phyloP scores from a whole-genome alignment of 2,888 invertebrate species.

The Drosophila prostipennis region DNA sequence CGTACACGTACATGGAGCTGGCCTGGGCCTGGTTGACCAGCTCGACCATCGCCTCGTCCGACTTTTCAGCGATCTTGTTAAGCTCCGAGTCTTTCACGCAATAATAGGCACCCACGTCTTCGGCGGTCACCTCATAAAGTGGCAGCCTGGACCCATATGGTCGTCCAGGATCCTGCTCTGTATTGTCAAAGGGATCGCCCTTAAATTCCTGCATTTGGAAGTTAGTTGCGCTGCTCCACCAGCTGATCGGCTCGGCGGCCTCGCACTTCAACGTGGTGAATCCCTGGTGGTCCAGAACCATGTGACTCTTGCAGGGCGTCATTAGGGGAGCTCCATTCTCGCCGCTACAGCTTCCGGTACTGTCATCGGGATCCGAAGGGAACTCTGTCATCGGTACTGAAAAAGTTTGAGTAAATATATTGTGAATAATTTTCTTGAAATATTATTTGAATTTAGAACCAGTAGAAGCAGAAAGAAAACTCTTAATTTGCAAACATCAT shows the following conservation, averaged over 20 bases:
- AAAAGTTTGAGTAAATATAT: conserved; percentile 3
- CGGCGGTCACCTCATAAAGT: conserved; percentile 51
- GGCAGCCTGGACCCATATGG: conserved; percentile 84
- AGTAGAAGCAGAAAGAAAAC: no score
- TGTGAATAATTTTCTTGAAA: background rate
- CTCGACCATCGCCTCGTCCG: conserved; percentile 79
- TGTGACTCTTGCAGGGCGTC: conserved; percentile 79
- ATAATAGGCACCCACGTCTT: conserved; percentile 86
- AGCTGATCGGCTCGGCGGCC: conserved; percentile 83
- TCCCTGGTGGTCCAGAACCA: conserved; percentile 81
- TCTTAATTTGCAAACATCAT: no score
- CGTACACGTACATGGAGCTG: conserved; percentile 85
- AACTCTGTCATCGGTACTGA: conserved; percentile 62
- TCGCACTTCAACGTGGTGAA: conserved; percentile 85
- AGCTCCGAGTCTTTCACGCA: conserved; percentile 84
- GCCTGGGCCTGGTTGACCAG: conserved; percentile 81
- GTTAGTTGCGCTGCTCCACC: no score
- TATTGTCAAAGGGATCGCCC: no score
- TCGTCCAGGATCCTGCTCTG: conserved; percentile 54
- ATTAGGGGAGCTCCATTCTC: conserved; percentile 81
- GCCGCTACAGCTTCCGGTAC: conserved; percentile 71
- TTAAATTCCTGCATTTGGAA: no score
- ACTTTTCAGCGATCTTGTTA: conserved; percentile 16
- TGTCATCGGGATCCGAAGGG: conserved; percentile 47
- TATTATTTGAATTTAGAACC: no score